phyloP scores from a whole-genome alignment of 1,140 invertebrate species.

The Drosophila bipectinata region DNA sequence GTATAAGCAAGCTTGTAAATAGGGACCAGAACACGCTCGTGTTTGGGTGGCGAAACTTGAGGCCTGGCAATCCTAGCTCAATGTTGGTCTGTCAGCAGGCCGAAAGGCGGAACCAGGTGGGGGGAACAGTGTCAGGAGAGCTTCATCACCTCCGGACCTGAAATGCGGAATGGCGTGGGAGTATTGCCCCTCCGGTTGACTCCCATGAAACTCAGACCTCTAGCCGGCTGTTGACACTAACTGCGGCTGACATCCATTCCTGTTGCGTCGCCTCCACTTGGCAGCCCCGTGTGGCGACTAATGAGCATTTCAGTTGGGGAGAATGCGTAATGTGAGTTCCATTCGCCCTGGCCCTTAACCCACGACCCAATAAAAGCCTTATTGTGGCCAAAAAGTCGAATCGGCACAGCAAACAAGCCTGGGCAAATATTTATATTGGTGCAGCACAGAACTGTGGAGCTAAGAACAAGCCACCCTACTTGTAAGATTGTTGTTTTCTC shows the following conservation, averaged over 20 bases:
- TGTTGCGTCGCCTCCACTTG: constrained; percentile 17
- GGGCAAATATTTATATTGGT: constrained; percentile 40
- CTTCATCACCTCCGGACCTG: constrained; percentile 57
- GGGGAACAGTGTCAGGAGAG: constrained; percentile 12
- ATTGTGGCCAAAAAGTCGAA: constrained; percentile 48
- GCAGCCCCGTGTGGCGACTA: constrained; percentile 45
- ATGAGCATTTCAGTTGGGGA: constrained; percentile 37
- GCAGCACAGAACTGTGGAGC: constrained; percentile 15
- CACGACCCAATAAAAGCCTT: background rate
- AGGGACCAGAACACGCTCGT: constrained; percentile 10
- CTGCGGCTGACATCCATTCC: constrained; percentile 16
- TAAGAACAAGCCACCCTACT: constrained; percentile 36
- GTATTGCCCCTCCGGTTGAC: constrained; percentile 3
- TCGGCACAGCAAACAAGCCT: constrained; percentile 24
- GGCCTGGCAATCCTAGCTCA: constrained; percentile 52
- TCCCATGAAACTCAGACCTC: background rate
- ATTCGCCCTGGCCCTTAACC: constrained; percentile 8
- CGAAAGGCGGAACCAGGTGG: background rate
- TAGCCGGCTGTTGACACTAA: constrained; percentile 52
- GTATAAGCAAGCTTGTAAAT: constrained; percentile 40
- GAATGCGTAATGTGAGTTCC: constrained; percentile 46
- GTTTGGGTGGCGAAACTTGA: constrained; percentile 9
- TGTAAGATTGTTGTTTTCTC: constrained; percentile 28
- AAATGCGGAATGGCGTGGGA: constrained; percentile 48
- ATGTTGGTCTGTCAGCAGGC: constrained; percentile 45